phyloP scores from a whole-genome alignment of 2,888 invertebrate genomes.

The Lasioglossum vierecki region DNA sequence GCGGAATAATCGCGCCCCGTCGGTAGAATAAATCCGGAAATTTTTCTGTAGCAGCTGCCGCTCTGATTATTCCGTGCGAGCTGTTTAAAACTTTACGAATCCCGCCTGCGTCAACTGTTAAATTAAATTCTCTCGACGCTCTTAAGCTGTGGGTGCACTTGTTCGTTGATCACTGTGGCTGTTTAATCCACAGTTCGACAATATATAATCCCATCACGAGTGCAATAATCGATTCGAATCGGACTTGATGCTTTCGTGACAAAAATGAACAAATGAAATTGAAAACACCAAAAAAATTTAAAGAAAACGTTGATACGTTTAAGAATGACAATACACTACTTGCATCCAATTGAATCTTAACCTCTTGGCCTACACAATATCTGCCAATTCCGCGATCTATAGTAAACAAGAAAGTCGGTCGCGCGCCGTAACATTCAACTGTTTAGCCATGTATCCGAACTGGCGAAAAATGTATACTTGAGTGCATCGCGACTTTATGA shows the following conservation, averaged over 20 bases:
- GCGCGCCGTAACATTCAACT: no score
- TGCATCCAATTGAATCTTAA: no score
- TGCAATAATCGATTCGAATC: not conserved
- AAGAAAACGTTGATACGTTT: no score
- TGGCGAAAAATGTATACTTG: no score
- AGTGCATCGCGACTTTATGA: no score
- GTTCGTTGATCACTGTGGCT: not conserved
- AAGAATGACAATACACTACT: no score
- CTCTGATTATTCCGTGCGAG: conserved; percentile 22
- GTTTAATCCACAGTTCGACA: not conserved
- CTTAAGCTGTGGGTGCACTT: conserved; percentile 14
- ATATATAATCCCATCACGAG: not conserved
- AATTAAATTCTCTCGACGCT: conserved; percentile 29
- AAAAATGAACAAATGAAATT: not conserved
- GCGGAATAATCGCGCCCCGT: conserved; percentile 44
- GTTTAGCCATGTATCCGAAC: no score
- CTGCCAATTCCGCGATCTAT: no score
- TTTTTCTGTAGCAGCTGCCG: conserved; percentile 26
- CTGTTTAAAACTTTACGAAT: conserved; percentile 44
- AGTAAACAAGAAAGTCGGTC: no score
- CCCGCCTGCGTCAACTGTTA: conserved; percentile 7
- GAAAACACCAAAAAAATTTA: not conserved
- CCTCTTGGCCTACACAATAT: no score
- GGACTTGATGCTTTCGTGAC: not conserved
- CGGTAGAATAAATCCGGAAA: conserved; percentile 44